Percentiles rank a stretch among this genome's conserved stretches.
Evolutionary conservation across 2,888 invertebrate genomes (phyloP).

Genomic region (Lepidocyrtoides sp.): DNA sequence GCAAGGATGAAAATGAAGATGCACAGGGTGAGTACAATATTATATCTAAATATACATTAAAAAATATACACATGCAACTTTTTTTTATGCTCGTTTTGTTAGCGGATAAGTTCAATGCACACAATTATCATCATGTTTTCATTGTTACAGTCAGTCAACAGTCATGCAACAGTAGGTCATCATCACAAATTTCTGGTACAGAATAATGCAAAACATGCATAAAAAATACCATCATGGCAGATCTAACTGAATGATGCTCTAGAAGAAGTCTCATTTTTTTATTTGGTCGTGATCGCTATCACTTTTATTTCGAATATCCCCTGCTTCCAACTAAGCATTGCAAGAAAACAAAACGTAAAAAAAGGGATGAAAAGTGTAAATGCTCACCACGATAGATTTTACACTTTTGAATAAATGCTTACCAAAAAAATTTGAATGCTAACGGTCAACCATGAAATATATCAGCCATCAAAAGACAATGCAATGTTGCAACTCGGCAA

Average conservation of each 20-base stretch:
- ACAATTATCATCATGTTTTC: constrained; percentile 8
- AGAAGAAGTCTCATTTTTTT: not conserved
- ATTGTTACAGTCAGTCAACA: constrained; percentile 57
- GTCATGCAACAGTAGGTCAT: constrained; percentile 50
- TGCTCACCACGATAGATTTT: not conserved
- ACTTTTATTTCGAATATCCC: not conserved
- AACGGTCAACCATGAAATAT: constrained; percentile 23
- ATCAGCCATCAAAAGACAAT: not conserved
- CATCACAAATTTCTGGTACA: not conserved
- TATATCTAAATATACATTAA: not conserved
- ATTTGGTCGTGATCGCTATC: constrained; percentile 23
- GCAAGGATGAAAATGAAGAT: constrained; percentile 72
- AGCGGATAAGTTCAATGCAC: constrained; percentile 47
- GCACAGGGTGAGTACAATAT: constrained; percentile 56
- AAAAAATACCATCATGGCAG: not conserved
- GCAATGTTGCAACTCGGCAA: not conserved
- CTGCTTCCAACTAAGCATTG: not conserved
- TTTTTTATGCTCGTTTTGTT: not conserved
- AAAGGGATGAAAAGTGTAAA: not conserved
- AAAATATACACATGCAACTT: constrained; percentile 23
- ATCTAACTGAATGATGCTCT: not conserved
- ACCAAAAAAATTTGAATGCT: not conserved
- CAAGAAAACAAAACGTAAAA: not conserved
- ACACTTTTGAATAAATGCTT: not conserved
- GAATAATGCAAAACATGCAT: not conserved